phyloP scores from a whole-genome alignment of 2,888 invertebrate species.

The Heliconius hortense region DNA sequence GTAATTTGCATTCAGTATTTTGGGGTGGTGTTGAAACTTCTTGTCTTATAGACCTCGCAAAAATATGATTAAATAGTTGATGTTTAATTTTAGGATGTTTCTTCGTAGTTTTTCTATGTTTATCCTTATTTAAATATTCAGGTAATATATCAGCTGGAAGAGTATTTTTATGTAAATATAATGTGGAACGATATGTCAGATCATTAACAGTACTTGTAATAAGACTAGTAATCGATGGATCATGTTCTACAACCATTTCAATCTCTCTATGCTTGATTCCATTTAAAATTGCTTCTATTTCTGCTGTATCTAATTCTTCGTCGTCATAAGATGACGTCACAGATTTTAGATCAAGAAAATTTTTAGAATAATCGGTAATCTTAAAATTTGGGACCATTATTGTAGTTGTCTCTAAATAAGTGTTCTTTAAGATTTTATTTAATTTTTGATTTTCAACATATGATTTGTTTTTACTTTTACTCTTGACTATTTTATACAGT shows the following conservation, averaged over 20 bases:
- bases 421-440: not conserved
- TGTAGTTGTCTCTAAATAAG: conserved; percentile 1
- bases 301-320: conserved; percentile 48
- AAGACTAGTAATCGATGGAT: conserved; percentile 49
- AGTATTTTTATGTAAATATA: conserved; percentile 44
- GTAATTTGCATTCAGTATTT: conserved; percentile 51
- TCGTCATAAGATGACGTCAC: conserved; percentile 21
- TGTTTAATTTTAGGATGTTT: conserved; percentile 18
- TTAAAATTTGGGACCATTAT: not conserved
- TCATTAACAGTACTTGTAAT: conserved; percentile 55
- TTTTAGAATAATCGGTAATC: conserved; percentile 5
- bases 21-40: conserved; percentile 50
- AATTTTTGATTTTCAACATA: not conserved
- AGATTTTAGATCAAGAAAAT: conserved; percentile 16
- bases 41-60: conserved; percentile 50
- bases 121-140: conserved; percentile 37
- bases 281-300: conserved; percentile 59
- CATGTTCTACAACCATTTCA: conserved; percentile 51
- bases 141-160: conserved; percentile 29
- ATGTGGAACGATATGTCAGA: conserved; percentile 50
- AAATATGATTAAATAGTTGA: conserved; percentile 38
- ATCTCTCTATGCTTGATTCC: conserved; percentile 58
- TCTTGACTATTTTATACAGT: conserved; percentile 1
- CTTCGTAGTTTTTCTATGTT: conserved; percentile 15
- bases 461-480: not conserved